Evolutionary conservation across 1,140 invertebrate genomes (phyloP), one percentile per base, ranked within the genome.

Genomic region (Aphaenogaster rudis): DNA sequence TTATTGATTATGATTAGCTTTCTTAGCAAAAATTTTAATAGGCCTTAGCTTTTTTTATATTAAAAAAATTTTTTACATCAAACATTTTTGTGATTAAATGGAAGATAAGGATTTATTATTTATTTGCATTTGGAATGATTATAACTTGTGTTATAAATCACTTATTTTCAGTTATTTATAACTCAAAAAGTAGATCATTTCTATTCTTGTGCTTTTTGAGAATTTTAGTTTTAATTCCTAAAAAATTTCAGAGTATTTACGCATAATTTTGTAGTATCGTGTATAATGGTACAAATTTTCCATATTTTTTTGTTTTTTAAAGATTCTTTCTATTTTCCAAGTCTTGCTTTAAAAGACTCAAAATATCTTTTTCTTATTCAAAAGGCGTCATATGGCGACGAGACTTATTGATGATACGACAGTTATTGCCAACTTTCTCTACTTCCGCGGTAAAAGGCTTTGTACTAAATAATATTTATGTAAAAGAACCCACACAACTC

Each of bases 351-450:
- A 42, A 67, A 80, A 67, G n/a, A 17, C 4, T 59, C 2, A 3
- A 48, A 6, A 11, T 15, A 15, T 17, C 11, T 8, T 52, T 42
- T 42, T 67, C 48, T 42, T 42, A 81, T 69, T 69, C 36, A 69
- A 57, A 69, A 57, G 4, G 8, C 36, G 13, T 80, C n/a, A 69
- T 15, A 50, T 45, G n/a, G 45, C 28, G 33, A 57, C n/a, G 78
- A 36, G 13, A 67, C 13, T 81, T 81, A 81, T 81, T 81, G 36
- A 69, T 45, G 64, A 45, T 9, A 69, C 52, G 78, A 81, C 64
- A 81, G 63, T 81, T 81, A 81, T 81, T 81, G 36, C 61, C 5
- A 78, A 78, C 64, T 57, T 81, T 81, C 50, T 21, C 8, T 42
- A 28, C 4, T 81, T 66, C n/a, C 42, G 5, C 15, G 36, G 36